A percentile compares a stretch with the other conserved stretches of the same genome.
Conservation (phyloP, 2,797 vertebrate species). For the Anguilla anguilla region DNA sequence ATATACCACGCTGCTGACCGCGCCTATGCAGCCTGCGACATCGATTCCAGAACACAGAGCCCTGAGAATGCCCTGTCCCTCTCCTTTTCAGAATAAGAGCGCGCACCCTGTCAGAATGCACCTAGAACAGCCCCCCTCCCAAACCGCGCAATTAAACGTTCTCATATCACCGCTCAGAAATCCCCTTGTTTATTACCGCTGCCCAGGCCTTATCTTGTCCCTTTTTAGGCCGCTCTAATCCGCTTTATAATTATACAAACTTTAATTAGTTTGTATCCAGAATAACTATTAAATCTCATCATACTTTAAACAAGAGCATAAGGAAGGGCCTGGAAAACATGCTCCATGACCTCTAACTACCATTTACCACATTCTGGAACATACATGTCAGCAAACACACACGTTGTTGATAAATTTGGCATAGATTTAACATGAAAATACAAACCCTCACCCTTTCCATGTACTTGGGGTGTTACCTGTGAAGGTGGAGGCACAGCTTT, state of each 20-base stretch:
- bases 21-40: too few species aligned
- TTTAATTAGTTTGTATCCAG: slow-evolving; percentile 46
- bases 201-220: slow-evolving; percentile 31
- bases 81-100: neutral
- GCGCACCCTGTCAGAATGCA: neutral
- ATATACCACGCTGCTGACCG: too few species aligned
- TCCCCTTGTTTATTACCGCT: slow-evolving; percentile 25
- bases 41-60: too few species aligned
- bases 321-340: neutral
- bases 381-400: neutral
- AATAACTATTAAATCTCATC: slow-evolving; percentile 39
- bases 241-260: slow-evolving; percentile 25
- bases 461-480: too few species aligned
- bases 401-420: neutral
- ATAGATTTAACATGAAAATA: neutral
- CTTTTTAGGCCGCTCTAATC: slow-evolving; percentile 32
- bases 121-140: slow-evolving; percentile 30
- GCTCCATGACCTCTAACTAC: neutral
- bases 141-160: slow-evolving; percentile 31
- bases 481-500: neutral
- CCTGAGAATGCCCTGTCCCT: neutral
- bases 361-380: neutral
- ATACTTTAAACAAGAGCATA: slow-evolving; percentile 22
- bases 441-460: neutral
- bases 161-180: slow-evolving; percentile 3